These are phyloP conservation scores for Pyrrhosoma nymphula DNA, from an alignment of 2,888 invertebrate species.

Conservation along the genomic window DNA sequence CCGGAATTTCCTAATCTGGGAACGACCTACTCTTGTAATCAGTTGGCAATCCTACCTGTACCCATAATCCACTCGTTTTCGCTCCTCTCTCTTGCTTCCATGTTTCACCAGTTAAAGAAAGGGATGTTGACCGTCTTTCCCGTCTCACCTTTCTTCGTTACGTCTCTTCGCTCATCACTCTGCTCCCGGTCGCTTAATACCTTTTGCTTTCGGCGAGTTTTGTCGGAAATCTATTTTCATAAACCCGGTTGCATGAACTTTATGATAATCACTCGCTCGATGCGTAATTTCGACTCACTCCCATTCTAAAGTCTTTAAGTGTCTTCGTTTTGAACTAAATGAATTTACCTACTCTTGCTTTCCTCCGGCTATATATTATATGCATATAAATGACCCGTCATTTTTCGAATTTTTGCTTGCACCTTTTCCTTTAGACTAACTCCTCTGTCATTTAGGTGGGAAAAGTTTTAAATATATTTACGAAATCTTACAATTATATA, in stretches of 20 bases:
- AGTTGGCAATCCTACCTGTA: background rate
- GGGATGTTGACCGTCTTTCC: background rate
- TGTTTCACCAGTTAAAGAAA: background rate
- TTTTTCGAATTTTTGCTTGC: too few relatives aligned
- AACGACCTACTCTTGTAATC: too few relatives aligned
- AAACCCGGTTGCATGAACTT: background rate
- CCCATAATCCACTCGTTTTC: background rate
- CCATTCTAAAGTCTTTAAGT: too few relatives aligned
- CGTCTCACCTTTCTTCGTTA: background rate
- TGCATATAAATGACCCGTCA: too few relatives aligned
- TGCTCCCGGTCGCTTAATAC: background rate
- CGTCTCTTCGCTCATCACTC: background rate
- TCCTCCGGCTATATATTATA: background rate
- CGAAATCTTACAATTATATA: too few relatives aligned
- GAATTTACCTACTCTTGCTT: background rate
- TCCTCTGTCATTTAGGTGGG: too few relatives aligned
- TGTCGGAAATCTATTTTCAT: background rate
- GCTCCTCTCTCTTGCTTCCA: background rate
- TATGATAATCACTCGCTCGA: background rate
- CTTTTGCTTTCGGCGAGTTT: background rate
- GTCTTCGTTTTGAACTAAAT: background rate
- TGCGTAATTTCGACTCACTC: background rate
- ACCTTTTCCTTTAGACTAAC: too few relatives aligned
- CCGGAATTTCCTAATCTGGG: too few relatives aligned
- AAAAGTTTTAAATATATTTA: too few relatives aligned